A percentile compares a stretch with the other conserved stretches of the same genome.
These are phyloP conservation scores for Ceratina calcarata DNA, from an alignment of 1,140 invertebrate genomes.

Conservation along the genomic window DNA sequence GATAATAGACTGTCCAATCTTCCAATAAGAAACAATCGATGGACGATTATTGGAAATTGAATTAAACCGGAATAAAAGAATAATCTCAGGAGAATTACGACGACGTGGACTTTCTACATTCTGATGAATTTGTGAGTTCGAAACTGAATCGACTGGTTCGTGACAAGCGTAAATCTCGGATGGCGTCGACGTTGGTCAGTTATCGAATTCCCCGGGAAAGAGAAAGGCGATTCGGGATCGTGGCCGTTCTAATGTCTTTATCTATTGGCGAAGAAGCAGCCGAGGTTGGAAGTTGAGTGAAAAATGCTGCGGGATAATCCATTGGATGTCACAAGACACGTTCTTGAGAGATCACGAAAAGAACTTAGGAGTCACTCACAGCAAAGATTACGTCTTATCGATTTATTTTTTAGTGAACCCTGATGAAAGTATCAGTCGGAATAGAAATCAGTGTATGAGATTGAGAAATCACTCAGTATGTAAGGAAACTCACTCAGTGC, in stretches of 20 bases:
- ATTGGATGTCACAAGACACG: constrained; percentile 31
- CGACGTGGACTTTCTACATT: too few species aligned
- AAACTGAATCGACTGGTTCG: constrained; percentile 29
- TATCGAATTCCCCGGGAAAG: constrained; percentile 46
- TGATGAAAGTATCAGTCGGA: constrained; percentile 35
- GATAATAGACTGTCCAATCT: background rate
- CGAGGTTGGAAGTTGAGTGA: constrained; percentile 31
- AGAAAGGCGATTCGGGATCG: constrained; percentile 44
- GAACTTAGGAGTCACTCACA: constrained; percentile 51
- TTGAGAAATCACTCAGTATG: background rate
- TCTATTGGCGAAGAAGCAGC: constrained; percentile 25
- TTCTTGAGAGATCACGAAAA: constrained; percentile 20
- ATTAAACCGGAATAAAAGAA: too few species aligned
- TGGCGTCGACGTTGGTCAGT: constrained; percentile 21
- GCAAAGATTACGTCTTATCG: constrained; percentile 17
- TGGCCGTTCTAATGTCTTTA: constrained; percentile 55
- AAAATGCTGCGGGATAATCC: constrained; percentile 39
- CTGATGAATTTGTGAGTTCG: background rate
- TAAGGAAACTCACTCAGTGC: background rate
- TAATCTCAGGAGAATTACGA: too few species aligned
- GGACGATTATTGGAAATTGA: background rate
- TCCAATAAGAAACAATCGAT: background rate
- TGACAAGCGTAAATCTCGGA: constrained; percentile 30
- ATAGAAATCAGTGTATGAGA: background rate
- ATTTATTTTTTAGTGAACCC: constrained; percentile 15